Evolutionary conservation across 2,113 vertebrate genomes (phyloP), one percentile per base, ranked within the genome.

Genomic region (Varanus komodoensis): DNA sequence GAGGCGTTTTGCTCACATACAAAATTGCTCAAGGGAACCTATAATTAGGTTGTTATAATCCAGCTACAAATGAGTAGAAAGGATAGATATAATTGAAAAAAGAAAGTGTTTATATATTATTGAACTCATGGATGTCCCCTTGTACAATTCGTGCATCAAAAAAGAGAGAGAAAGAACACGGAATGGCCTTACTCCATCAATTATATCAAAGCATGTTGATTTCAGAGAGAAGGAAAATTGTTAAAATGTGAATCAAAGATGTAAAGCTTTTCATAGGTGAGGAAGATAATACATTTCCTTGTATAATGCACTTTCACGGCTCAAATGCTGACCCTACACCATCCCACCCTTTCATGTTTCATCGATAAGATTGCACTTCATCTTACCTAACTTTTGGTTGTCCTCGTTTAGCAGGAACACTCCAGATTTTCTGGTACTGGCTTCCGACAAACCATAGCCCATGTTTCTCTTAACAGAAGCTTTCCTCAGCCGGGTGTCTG

Each of bases 181-280:
- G n/a, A 32, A 32, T n/a, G 84, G 6, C 44, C 38, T 73, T 52
- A 85, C 84, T 44, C 23, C 84, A 61, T 75, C n/a, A 15, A 38
- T 74, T 75, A 57, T 71, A 75, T 75, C 71, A 86, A 75, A 86
- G 84, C 32, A 34, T 44, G 9, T 19, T 34, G 50, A 86, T 86
- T 75, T 54, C 71, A 74, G 19, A 75, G 75, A 64, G 34, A 57
- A 3, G 25, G 21, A n/a, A 71, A 52, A 71, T 17, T 50, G n/a
- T 52, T 52, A n/a, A 85, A 85, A 73, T 52, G 19, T 38, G n/a
- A 87, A 75, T 87, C 32, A 87, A 38, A 57, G 85, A n/a, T 52
- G 27, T 32, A 73, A 32, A n/a, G 0, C 17, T 52, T n/a, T 64
- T 23, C 11, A 54, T 23, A 54, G 29, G 48, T 52, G 48, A 25